Percentiles rank a stretch among this genome's conserved stretches.
Evolutionary conservation across 2,888 invertebrate genomes (phyloP).

Genomic region (Calameuta pallipes): DNA sequence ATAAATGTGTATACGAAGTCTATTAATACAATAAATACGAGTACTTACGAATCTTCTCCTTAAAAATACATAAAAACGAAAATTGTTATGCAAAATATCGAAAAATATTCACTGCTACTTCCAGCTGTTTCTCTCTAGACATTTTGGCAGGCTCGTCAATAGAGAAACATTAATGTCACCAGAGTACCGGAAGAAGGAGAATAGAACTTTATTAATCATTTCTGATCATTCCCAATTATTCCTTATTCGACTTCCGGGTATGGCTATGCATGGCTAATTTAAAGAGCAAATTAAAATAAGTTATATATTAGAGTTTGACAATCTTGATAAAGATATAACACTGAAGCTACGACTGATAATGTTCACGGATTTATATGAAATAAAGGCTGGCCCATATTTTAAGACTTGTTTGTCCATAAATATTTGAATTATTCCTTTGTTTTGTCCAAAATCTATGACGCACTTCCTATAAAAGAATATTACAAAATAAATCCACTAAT

Average conservation of each 20-base stretch:
- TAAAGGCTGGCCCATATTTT: background rate
- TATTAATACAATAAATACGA: background rate
- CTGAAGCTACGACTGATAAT: background rate
- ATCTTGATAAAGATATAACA: background rate
- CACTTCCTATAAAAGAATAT: background rate
- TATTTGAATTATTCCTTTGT: background rate
- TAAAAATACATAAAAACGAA: slow-evolving; percentile 31
- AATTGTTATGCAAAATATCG: slow-evolving; percentile 42
- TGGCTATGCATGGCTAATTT: background rate
- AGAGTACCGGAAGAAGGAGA: background rate
- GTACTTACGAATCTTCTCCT: slow-evolving; percentile 29
- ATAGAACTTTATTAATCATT: background rate
- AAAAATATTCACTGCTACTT: slow-evolving; percentile 48
- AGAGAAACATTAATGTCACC: background rate
- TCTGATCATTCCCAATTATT: background rate
- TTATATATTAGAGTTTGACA: background rate
- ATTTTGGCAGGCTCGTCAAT: background rate
- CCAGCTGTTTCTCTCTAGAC: slow-evolving; percentile 39
- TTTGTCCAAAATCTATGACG: background rate
- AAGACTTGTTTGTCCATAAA: background rate
- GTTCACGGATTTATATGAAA: background rate
- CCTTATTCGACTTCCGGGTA: background rate
- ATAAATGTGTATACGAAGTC: background rate
- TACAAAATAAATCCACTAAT: background rate
- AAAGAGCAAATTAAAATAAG: background rate